These are phyloP conservation scores for Eurystomus glaucurus DNA, from an alignment of 2,797 vertebrate species.

Conservation along the genomic window DNA sequence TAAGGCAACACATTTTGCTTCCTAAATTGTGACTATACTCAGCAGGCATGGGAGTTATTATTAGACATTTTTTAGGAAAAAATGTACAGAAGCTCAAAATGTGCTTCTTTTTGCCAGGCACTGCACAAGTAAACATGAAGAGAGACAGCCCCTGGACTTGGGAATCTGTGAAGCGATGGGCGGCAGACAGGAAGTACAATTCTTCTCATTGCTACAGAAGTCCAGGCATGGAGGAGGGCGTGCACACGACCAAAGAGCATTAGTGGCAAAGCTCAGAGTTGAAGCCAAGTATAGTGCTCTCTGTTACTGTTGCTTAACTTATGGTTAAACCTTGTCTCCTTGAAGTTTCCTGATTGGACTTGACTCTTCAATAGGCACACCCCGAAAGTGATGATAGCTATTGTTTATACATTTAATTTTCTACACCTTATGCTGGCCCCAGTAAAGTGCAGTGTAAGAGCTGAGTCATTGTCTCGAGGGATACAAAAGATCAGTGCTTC, in stretches of 20 bases:
- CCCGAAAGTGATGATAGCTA: background rate
- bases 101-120: background rate
- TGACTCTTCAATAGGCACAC: background rate
- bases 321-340: background rate
- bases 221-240: background rate
- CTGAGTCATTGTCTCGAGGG: rapidly evolving
- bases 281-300: background rate
- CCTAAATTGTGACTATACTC: background rate
- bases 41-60: background rate
- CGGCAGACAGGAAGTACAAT: background rate
- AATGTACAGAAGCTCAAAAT: background rate
- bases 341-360: background rate
- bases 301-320: background rate
- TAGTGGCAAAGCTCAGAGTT: background rate
- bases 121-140: background rate
- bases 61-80: background rate
- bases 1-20: background rate
- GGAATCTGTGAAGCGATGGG: background rate
- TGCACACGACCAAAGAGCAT: background rate
- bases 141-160: background rate
- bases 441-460: background rate
- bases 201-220: background rate
- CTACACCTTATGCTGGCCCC: background rate
- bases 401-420: background rate
- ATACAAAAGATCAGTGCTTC: background rate